Base-by-base conservation (phyloP, 64 coral and sea anemone genomes). In the Dendronephthya gigantea region DNA sequence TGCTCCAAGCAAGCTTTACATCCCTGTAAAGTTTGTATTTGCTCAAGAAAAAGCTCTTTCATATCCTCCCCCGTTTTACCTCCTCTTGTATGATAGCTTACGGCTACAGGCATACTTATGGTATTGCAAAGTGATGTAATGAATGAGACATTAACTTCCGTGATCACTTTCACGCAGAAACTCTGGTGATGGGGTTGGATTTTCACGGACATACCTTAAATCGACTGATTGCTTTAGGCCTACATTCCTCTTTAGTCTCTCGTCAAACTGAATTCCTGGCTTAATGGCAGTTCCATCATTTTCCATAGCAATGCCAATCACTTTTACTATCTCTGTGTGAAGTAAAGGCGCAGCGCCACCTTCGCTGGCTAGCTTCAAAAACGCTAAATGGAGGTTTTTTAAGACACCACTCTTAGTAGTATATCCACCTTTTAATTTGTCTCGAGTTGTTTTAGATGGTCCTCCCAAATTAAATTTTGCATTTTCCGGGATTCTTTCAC, bases 381-480 rank as follows among this genome's bases (percentile, higher is more conserved):
- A 45, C 41, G 41, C 41, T 11, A 45, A 45, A 45, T 45, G 41
- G 41, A 45, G 41, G 41, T 45, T 11, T 45, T 45, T 45, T 11
- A 45, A 45, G 41, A 45, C 41, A 45, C 41, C 41, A 45, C 4
- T 91, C 49, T 28, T 39, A 56, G 74, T 83, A 39, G 87, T 88
- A 68, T 86, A 86, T 7, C 84, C 87, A 6, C 83, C 83, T 75
- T 70, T 83, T 11, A 48, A 36, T 83, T 88, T 92, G 0, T 82
- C 39, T 13, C 87, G n/a, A 49, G 83, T 89, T 38, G 58, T 84
- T 86, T 85, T 86, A 38, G 83, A 88, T 39, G 90, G 83, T 1
- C 84, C 91, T 30, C 70, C 83, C 15, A 89, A 84, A 49, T 89
- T 92, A 8, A 83, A 39, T 51, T 49, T 65, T 48, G 83, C 72